Evolutionary conservation across 2,888 invertebrate genomes (phyloP), one percentile per base, ranked within the genome.

Genomic region (Odontomyia ornata): DNA sequence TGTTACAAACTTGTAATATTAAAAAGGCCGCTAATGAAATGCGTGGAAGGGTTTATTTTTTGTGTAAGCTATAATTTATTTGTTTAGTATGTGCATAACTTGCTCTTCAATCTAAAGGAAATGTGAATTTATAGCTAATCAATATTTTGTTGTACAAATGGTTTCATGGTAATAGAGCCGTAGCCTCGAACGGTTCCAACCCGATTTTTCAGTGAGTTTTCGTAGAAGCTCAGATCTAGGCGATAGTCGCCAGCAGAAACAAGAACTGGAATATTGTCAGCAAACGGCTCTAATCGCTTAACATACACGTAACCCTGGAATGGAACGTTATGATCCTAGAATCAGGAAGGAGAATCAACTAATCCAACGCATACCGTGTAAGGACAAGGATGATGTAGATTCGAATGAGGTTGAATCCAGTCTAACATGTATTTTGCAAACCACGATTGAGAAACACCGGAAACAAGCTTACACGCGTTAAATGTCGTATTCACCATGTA

Each of bases 181-280:
- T 73, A 73, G 30, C 73, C 73, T 11, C 73, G 57, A 21, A 73
- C 43, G 4, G 60, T 60, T n/a, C 73, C 73, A 4, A 73, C 4
- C 73, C 73, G 57, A 36, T 73, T 30, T 36, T 43, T 57, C 18
- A 56, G 11, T 1, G 73, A 15, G 18, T 36, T 57, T 23, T 57
- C 57, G 46, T 64, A 75, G 7, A 43, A 28, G 46, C 46, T 43
- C 7, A 62, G 1, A 28, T 75, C 75, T 27, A 75, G n/a, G 13
- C 75, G 75, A 47, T 75, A 75, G 18, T 75, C 75, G 23, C 75
- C 75, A 28, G 57, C 27, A 4, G 64, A 43, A 23, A 62, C 28
- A 47, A 75, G 43, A 27, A n/a, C 64, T 5, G 75, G 75, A 27
- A 75, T 64, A 15, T 64, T 75, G 28, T 62, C 62, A 27, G 75